These are phyloP conservation scores for Camponotus vicinus DNA, from an alignment of 1,140 invertebrate species.

Conservation along the genomic window DNA sequence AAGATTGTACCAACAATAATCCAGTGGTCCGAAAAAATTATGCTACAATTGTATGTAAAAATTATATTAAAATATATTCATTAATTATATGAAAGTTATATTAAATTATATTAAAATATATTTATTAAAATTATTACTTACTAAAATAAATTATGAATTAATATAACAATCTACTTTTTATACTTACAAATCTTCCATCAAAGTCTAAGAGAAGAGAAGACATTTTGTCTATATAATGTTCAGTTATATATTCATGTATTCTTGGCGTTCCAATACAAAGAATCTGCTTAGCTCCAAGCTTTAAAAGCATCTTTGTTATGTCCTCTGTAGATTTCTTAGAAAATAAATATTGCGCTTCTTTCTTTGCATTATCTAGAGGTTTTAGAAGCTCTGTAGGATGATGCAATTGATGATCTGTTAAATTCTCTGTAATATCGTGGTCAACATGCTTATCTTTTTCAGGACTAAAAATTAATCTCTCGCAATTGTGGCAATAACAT, in stretches of 20 bases:
- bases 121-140: background rate
- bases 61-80: background rate
- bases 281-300: constrained; percentile 88
- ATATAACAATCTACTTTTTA: constrained; percentile 12
- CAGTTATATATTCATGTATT: constrained; percentile 90
- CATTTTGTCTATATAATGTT: constrained; percentile 84
- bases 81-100: background rate
- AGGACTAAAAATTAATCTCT: constrained; percentile 86
- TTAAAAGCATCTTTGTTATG: constrained; percentile 86
- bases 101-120: background rate
- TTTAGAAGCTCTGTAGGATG: constrained; percentile 88
- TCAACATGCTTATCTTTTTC: constrained; percentile 84
- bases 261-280: constrained; percentile 93
- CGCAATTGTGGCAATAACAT: constrained; percentile 89
- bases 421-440: constrained; percentile 84
- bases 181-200: constrained; percentile 90
- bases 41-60: constrained; percentile 83
- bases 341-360: constrained; percentile 93
- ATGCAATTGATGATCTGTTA: constrained; percentile 86
- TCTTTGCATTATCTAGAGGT: constrained; percentile 89
- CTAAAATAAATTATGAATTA: constrained; percentile 12
- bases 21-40: constrained; percentile 89
- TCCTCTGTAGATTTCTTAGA: constrained; percentile 87
- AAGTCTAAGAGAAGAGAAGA: constrained; percentile 92
- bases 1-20: constrained; percentile 94